Conservation (phyloP, 2,797 vertebrate species). For the Lateolabrax maculatus region DNA sequence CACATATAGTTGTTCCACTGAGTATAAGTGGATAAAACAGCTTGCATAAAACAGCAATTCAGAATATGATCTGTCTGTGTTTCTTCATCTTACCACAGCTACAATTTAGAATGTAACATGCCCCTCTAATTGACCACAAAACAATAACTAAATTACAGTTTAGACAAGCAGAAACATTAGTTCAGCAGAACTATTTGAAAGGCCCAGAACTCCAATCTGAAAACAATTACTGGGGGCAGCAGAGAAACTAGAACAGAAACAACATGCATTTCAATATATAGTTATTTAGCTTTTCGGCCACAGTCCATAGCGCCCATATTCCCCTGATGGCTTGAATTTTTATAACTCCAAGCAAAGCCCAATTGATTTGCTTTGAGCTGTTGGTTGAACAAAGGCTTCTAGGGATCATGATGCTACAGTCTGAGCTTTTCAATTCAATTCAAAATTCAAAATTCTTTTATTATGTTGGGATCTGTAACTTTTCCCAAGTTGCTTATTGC, state of each 20-base stretch:
- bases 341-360: constrained; percentile 19
- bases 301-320: constrained; percentile 50
- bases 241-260: constrained; percentile 33
- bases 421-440: constrained; percentile 10
- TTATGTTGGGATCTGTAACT: constrained; percentile 11
- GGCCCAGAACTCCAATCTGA: constrained; percentile 56
- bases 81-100: constrained; percentile 46
- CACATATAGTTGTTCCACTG: constrained; percentile 11
- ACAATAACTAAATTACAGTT: constrained; percentile 38
- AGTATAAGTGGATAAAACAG: no score
- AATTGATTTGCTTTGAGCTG: constrained; percentile 16
- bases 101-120: constrained; percentile 43
- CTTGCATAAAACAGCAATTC: constrained; percentile 1
- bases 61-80: constrained; percentile 41
- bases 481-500: constrained; percentile 19
- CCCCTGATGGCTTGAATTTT: constrained; percentile 34
- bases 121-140: constrained; percentile 67
- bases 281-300: constrained; percentile 50
- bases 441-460: constrained; percentile 3
- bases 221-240: constrained; percentile 69
- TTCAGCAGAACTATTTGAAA: constrained; percentile 60
- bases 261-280: constrained; percentile 48
- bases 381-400: constrained; percentile 15
- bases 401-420: neutral
- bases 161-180: constrained; percentile 47